phyloP scores from a whole-genome alignment of 2,113 vertebrate genomes.

The Sterrhoptilus dennistouni region DNA sequence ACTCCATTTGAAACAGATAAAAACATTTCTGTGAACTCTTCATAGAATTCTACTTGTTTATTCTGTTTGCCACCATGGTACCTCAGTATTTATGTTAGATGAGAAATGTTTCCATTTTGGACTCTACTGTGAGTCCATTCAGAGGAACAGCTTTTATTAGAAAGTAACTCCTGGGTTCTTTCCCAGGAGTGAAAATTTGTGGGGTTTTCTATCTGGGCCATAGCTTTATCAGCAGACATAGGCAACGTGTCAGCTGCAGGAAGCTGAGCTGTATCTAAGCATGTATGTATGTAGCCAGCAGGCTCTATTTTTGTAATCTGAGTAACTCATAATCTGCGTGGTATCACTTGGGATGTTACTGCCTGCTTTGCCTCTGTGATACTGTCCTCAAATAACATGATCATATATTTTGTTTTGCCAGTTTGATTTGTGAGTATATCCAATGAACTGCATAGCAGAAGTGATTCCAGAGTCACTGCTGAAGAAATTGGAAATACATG shows the following conservation, averaged over 20 bases:
- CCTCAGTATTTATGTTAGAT: neutral
- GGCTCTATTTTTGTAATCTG: neutral
- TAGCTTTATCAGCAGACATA: neutral
- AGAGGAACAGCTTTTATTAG: neutral
- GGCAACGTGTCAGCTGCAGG: neutral
- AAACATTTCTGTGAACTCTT: neutral
- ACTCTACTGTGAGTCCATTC: neutral
- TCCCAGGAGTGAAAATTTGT: neutral
- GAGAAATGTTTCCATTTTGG: neutral
- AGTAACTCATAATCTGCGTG: neutral
- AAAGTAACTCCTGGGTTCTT: neutral
- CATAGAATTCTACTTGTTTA: neutral
- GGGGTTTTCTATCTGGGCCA: neutral
- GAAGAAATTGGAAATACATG: neutral
- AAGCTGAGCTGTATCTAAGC: neutral
- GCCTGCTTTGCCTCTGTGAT: neutral
- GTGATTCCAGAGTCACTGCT: neutral
- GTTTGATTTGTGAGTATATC: neutral
- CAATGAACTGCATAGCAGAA: neutral
- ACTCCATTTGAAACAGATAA: neutral
- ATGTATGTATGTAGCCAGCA: neutral
- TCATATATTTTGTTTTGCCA: neutral
- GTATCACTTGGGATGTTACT: neutral
- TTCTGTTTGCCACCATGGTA: neutral
- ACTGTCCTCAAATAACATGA: neutral